Evolutionary conservation across 2,888 invertebrate genomes (phyloP), one percentile per base, ranked within the genome.

Genomic region (Stratiomys singularior): DNA sequence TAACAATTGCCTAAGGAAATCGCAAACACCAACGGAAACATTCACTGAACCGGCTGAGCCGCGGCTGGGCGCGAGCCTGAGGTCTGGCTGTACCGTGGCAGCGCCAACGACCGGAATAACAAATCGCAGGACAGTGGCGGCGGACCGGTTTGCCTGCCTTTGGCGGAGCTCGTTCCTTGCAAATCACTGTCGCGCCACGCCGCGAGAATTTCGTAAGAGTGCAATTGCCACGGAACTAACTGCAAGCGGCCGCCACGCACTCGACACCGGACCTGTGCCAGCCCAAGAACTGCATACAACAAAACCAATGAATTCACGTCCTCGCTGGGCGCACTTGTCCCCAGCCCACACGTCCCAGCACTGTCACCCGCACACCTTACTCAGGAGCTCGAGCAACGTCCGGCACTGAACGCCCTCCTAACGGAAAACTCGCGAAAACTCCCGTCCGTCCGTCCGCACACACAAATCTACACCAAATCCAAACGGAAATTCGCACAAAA

Each of bases 71-170:
- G 28, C 64, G 64, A 13, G 64, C 9, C 21, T 60, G 4, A 28
- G 63, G 21, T 9, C 63, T 13, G 63, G 21, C 63, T 21, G 21
- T 25, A 63, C 23, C n/a, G 21, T 7, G 23, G 13, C 27, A 25
- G 25, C 13, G 9, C n/a, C 63, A 63, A 63, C 63, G 23, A 7
- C 25, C 21, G 25, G 9, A 63, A 63, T 18, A 37, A 66, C 66
- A 66, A 28, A 47, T 30, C 37, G 18, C 66, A 23, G 21, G 23
- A 25, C 47, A 25, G 25, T 13, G 69, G 25, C 58, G 56, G 72
- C 56, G 72, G 46, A 72, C 72, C 72, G 72, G 72, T 72, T 72
- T 72, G 47, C 13, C 27, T 52, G 5, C 21, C 30, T n/a, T 37
- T 44, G 25, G 27, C 28, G 27, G 18, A 5, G 46, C 27, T 30